Evolutionary conservation across 92 coral and sea anemone genomes (phyloP).

Genomic region (Zoanthus solanderi): DNA sequence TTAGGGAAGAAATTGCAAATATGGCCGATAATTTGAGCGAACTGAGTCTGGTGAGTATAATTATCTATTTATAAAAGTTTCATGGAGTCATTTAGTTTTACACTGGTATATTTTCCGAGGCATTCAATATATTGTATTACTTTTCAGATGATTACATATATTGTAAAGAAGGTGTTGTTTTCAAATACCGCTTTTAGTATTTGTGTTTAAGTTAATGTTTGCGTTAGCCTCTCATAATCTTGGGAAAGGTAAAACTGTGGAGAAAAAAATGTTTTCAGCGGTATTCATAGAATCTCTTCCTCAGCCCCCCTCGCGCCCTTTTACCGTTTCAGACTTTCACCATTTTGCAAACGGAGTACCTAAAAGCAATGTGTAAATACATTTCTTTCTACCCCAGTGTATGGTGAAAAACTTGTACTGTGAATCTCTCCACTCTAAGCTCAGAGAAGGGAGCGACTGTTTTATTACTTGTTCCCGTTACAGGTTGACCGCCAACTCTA

Average conservation of each 20-base stretch:
- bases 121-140: neutral
- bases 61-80: neutral
- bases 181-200: neutral
- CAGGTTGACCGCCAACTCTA: neutral
- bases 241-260: neutral
- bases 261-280: neutral
- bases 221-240: neutral
- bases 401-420: neutral
- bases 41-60: constrained; percentile 24
- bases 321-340: neutral
- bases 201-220: neutral
- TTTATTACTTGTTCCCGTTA: neutral
- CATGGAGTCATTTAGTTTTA: neutral
- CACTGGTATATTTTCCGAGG: neutral
- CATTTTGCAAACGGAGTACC: neutral
- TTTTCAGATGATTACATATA: neutral
- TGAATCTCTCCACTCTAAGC: neutral
- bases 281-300: neutral
- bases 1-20: constrained; percentile 3
- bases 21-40: constrained; percentile 2
- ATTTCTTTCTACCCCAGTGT: neutral
- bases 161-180: neutral
- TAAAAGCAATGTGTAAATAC: neutral
- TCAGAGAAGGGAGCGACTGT: neutral
- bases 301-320: neutral